Percentiles rank a stretch among this genome's conserved stretches.
phyloP scores from a whole-genome alignment of 2,797 vertebrate species.

The Crocodylus rhombifer region DNA sequence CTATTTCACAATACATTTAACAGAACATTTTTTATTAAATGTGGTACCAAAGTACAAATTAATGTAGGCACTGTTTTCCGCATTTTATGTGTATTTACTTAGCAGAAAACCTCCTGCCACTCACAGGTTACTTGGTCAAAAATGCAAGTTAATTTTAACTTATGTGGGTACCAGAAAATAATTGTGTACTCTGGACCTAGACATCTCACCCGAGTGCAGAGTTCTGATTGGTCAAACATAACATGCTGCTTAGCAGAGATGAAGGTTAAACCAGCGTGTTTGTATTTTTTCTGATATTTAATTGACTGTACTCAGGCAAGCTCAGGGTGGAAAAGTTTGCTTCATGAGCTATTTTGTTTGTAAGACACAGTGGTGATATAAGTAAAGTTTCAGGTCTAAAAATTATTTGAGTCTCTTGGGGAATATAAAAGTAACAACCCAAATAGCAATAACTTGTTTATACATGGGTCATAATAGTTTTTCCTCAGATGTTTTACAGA shows the following conservation, averaged over 20 bases:
- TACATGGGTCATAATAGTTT: neutral
- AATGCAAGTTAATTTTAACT: neutral
- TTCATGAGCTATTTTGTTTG: neutral
- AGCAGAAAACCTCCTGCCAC: neutral
- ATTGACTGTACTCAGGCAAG: neutral
- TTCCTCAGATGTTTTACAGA: neutral
- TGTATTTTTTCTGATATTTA: rapidly evolving
- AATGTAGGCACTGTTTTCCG: neutral
- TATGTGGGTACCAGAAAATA: rapidly evolving
- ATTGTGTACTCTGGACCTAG: rapidly evolving
- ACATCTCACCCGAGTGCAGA: rapidly evolving
- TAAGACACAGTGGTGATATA: rapidly evolving
- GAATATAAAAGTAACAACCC: neutral
- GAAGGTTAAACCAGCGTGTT: neutral
- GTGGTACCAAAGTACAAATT: neutral
- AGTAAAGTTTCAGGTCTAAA: neutral
- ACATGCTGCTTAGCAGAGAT: neutral
- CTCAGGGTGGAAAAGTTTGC: rapidly evolving
- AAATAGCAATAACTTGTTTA: neutral
- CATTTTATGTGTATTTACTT: rapidly evolving
- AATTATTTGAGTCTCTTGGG: rapidly evolving
- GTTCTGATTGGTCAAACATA: neutral
- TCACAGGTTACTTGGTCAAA: rapidly evolving
- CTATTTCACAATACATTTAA: neutral
- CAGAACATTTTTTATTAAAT: too few species aligned